Base-by-base conservation (phyloP, 2,113 vertebrate genomes). In the Prionailurus bengalensis region DNA sequence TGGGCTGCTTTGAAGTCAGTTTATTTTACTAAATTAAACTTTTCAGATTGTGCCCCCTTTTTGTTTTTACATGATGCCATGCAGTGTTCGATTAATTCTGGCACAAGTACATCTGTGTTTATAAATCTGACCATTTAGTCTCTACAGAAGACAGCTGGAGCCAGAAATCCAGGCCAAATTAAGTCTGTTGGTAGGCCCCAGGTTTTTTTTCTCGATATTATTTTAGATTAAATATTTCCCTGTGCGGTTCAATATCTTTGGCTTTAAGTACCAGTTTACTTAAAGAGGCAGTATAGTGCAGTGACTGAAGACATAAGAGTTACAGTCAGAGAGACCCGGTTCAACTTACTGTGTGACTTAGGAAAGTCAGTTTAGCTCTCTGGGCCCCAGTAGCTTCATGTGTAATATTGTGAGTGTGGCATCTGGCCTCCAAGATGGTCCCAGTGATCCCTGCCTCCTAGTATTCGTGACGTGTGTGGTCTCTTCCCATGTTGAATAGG, bases 1-100 rank as follows among this genome's bases (percentile, higher is more conserved):
- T 97, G 96, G 91, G 10, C 55, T 91, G 95, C 97, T 98, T 98
- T 98, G 93, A 97, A 97, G 95, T 96, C 66, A 96, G 55, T 79
- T 65, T 98, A 96, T 95, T 98, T 98, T 98, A 92, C 95, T 87
- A 66, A 97, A 91, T 58, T 87, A 95, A 97, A 74, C 80, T 95
- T 96, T 91, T 92, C 36, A 90, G 85, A 97, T 96, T 82, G 21
- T 36, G 39, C 45, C 45, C 45, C 25, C 92, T 89, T 97, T 97
- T 94, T 97, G 36, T 65, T 96, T 51, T 53, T 97, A n/a, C 23
- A 53, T 5, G 16, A 48, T 66, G 65, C 13, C 55, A 29, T 48
- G 90, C 81, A 80, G 70, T 23, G 90, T 91, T 90, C 89, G 96
- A 74, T 90, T 97, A 89, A 39, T 53, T 87, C 94, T 87, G 96